phyloP scores from a whole-genome alignment of 2,797 vertebrate species.

The Nyctibius grandis region DNA sequence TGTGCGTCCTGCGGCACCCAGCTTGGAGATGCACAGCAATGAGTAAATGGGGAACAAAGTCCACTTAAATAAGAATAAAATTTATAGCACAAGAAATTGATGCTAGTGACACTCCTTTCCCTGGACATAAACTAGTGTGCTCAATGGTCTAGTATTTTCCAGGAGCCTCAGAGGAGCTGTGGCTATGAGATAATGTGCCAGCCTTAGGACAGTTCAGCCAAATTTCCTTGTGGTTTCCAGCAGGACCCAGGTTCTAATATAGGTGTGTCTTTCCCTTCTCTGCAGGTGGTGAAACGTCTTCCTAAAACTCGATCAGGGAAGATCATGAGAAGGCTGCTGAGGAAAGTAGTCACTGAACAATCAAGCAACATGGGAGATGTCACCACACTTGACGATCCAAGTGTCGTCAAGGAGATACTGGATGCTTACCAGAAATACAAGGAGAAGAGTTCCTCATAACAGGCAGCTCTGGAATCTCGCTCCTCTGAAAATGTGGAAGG shows the following conservation, averaged over 20 bases:
- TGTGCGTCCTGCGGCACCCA: neutral
- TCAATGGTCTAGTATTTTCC: neutral
- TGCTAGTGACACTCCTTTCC: neutral
- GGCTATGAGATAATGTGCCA: neutral
- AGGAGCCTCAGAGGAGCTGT: neutral
- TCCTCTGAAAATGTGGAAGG: neutral
- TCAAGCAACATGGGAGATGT: constrained; percentile 82
- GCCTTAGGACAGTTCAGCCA: neutral
- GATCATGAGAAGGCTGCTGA: constrained; percentile 92
- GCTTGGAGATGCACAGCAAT: neutral
- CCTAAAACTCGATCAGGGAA: constrained; percentile 97
- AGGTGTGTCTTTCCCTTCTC: neutral
- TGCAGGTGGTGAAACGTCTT: constrained; percentile 87
- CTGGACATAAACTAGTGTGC: neutral
- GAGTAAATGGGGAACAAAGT: neutral
- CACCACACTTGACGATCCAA: constrained; percentile 91
- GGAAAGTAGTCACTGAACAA: constrained; percentile 81
- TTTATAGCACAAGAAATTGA: neutral
- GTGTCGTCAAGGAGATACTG: constrained; percentile 83
- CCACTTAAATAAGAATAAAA: neutral
- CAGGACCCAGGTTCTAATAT: neutral
- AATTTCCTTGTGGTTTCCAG: neutral
- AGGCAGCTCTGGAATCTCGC: neutral
- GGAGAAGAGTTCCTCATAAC: constrained; percentile 30
- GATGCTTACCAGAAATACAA: constrained; percentile 77